phyloP scores from a whole-genome alignment of 2,113 vertebrate species.

The Silurus asotus region DNA sequence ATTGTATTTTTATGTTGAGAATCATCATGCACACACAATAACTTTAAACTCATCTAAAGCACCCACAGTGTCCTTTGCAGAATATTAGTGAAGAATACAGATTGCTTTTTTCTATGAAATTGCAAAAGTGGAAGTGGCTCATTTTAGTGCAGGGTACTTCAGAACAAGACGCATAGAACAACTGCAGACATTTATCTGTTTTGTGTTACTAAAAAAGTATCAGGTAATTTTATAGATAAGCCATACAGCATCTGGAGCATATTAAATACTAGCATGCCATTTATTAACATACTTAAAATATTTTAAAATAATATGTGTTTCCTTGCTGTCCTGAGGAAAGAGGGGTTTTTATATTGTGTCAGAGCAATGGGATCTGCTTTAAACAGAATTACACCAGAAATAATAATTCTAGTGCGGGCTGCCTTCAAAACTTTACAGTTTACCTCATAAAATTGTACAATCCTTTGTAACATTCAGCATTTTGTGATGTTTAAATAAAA shows the following conservation, averaged over 20 bases:
- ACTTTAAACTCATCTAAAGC: conserved; percentile 8
- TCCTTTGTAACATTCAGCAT: conserved; percentile 65
- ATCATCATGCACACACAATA: background rate
- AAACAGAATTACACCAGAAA: conserved; percentile 54
- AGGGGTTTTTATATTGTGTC: conserved; percentile 48
- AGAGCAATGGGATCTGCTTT: conserved; percentile 39
- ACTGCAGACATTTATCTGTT: conserved; percentile 52
- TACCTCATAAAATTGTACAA: conserved; percentile 67
- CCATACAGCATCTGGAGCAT: conserved; percentile 59
- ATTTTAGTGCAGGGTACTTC: conserved; percentile 54
- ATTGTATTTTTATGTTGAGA: conserved; percentile 29
- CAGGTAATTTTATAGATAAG: conserved; percentile 47
- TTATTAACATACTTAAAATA: conserved; percentile 64
- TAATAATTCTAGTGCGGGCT: conserved; percentile 60
- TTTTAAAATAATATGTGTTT: conserved; percentile 60
- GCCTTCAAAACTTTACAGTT: conserved; percentile 64
- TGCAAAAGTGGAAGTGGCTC: conserved; percentile 56
- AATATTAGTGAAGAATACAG: conserved; percentile 9
- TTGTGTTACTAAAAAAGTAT: conserved; percentile 52
- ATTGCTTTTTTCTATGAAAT: conserved; percentile 46
- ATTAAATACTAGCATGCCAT: conserved; percentile 56
- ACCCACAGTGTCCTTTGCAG: conserved; percentile 3
- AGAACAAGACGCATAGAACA: conserved; percentile 59
- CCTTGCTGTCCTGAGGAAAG: conserved; percentile 63
- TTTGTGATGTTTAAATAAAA: conserved; percentile 69